phyloP scores from a whole-genome alignment of 1,140 invertebrate species.

The Drosophila micromelanica region DNA sequence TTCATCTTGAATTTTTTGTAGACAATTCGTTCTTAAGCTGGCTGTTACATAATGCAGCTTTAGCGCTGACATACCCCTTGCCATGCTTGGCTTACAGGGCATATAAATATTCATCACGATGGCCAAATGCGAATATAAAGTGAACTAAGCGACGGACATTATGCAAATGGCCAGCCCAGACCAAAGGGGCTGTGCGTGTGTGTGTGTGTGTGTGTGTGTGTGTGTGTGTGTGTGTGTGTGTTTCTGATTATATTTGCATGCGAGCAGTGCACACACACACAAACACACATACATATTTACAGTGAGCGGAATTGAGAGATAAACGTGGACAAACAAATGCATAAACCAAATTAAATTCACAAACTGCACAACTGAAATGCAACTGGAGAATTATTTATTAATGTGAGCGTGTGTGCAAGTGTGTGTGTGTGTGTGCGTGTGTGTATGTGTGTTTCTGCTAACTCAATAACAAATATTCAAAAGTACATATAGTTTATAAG shows the following conservation, averaged over 20 bases:
- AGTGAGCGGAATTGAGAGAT: conserved; percentile 22
- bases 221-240: conserved; percentile 8
- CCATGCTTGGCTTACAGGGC: not conserved
- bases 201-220: conserved; percentile 2
- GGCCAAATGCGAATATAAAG: conserved; percentile 50
- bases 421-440: conserved; percentile 12
- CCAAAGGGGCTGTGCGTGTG: not conserved
- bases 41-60: not conserved
- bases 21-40: too few relatives aligned
- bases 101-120: conserved; percentile 42
- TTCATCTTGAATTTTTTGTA: too few relatives aligned
- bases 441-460: not conserved
- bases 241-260: conserved; percentile 30
- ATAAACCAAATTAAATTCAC: conserved; percentile 67
- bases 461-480: conserved; percentile 23
- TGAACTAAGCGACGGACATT: conserved; percentile 60
- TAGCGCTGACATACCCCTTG: conserved; percentile 16
- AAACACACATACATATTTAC: not conserved
- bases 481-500: conserved; percentile 8
- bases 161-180: conserved; percentile 58
- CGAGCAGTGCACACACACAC: conserved; percentile 6
- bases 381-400: conserved; percentile 54
- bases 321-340: conserved; percentile 53
- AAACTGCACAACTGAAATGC: conserved; percentile 32
- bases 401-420: conserved; percentile 11